Evolutionary conservation across 2,797 vertebrate genomes (phyloP).

Genomic region (Thamnophis elegans): DNA sequence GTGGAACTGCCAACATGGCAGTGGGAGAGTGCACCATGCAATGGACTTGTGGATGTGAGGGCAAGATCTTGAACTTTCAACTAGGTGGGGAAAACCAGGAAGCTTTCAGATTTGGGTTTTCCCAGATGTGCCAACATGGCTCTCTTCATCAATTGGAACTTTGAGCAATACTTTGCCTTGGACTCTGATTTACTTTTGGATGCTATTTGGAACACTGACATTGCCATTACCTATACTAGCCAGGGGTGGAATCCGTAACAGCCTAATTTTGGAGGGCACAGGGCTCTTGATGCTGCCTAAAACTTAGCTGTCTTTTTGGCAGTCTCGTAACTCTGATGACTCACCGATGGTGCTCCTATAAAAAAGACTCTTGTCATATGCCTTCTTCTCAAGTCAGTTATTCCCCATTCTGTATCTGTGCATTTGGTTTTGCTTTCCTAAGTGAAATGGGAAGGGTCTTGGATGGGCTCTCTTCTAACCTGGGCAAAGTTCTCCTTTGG

Average conservation of each 20-base stretch:
- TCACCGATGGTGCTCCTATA: neutral
- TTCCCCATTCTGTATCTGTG: neutral
- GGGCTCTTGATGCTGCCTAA: neutral
- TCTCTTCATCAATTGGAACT: too few relatives aligned
- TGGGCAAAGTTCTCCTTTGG: neutral
- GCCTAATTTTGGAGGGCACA: neutral
- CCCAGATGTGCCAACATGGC: too few relatives aligned
- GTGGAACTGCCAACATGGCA: too few relatives aligned
- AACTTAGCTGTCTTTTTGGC: neutral
- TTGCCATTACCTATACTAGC: neutral
- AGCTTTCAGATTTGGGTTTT: too few relatives aligned
- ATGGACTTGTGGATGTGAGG: too few relatives aligned
- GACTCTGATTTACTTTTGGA: too few relatives aligned
- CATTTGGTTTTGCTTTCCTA: neutral
- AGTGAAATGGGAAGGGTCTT: neutral
- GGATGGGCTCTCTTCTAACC: neutral
- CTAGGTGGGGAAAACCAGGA: too few relatives aligned
- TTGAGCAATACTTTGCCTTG: too few relatives aligned
- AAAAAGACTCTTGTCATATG: neutral
- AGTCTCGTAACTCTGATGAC: neutral
- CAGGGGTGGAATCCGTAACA: neutral
- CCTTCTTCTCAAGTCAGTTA: neutral
- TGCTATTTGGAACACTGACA: too few relatives aligned
- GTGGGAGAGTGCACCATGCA: too few relatives aligned
- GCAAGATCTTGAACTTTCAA: too few relatives aligned